phyloP scores from a whole-genome alignment of 1,140 invertebrate genomes.

The Oscheius sp. region DNA sequence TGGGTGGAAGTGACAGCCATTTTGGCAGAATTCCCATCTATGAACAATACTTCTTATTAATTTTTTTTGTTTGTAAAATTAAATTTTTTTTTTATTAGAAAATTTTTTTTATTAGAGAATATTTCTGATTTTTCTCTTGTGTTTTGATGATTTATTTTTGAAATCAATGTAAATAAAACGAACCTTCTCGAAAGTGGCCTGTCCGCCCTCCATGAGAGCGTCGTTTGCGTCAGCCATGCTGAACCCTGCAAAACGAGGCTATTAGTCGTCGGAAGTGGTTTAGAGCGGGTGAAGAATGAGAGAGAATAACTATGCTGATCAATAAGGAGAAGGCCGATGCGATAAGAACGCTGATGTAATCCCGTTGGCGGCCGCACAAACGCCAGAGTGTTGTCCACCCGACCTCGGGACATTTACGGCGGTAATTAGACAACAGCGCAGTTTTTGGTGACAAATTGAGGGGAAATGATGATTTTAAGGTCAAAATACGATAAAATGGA shows the following conservation, averaged over 20 bases:
- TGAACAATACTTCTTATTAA: too few species aligned
- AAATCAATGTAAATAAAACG: too few species aligned
- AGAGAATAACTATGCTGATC: neutral
- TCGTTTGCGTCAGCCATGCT: neutral
- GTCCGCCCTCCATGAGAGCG: conserved; percentile 3
- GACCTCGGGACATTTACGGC: neutral
- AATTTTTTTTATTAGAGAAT: neutral
- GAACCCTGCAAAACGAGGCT: neutral
- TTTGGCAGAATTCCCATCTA: too few species aligned
- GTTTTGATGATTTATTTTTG: too few species aligned
- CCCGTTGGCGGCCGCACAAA: neutral
- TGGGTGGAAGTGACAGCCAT: too few species aligned
- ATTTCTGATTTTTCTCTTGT: too few species aligned
- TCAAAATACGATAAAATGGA: neutral
- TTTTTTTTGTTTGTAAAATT: too few species aligned
- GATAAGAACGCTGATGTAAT: conserved; percentile 6
- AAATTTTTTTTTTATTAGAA: too few species aligned
- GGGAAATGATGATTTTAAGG: neutral
- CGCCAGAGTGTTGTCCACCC: neutral
- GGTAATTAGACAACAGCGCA: too few species aligned
- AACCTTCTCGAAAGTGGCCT: conserved; percentile 1
- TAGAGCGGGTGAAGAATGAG: neutral
- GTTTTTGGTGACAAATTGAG: too few species aligned
- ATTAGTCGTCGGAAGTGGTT: neutral
- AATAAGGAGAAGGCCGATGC: neutral